These are phyloP conservation scores for Protonibea diacanthus DNA, from an alignment of 2,797 vertebrate genomes.

Conservation along the genomic window DNA sequence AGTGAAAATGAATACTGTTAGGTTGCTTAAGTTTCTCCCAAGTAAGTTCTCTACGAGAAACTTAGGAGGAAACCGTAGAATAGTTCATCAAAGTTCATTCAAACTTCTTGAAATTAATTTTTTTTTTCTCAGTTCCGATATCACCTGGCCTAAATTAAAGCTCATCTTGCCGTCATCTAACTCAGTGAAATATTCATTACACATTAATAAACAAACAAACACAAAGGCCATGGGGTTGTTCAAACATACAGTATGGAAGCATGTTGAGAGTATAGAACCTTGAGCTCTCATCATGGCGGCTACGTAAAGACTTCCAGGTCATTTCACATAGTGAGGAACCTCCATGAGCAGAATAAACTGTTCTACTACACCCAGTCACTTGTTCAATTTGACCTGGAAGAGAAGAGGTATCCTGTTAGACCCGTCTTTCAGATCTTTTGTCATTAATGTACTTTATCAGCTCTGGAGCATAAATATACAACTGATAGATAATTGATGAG, in stretches of 20 bases:
- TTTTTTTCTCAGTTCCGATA: background rate
- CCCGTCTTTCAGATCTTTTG: too few relatives aligned
- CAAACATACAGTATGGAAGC: too few relatives aligned
- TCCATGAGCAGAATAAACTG: too few relatives aligned
- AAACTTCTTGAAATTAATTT: background rate
- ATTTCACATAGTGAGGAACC: too few relatives aligned
- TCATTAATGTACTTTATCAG: too few relatives aligned
- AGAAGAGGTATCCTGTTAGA: background rate
- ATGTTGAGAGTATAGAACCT: background rate
- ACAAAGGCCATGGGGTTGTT: too few relatives aligned
- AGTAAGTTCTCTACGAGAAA: constrained; percentile 25
- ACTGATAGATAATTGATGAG: too few relatives aligned
- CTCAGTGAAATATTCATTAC: background rate
- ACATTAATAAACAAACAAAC: too few relatives aligned
- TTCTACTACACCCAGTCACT: too few relatives aligned
- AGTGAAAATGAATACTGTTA: background rate
- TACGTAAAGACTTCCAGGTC: too few relatives aligned
- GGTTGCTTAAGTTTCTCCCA: constrained; percentile 6
- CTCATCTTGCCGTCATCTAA: background rate
- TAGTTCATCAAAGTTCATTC: constrained; percentile 14
- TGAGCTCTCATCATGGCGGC: background rate
- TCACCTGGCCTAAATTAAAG: background rate
- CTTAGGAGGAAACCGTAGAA: constrained; percentile 18
- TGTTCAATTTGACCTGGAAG: background rate
- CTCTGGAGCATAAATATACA: too few relatives aligned